Percentiles rank a stretch among this genome's conserved stretches.
These are phyloP conservation scores for Barbus barbus DNA, from an alignment of 2,113 vertebrate genomes.

Conservation along the genomic window DNA sequence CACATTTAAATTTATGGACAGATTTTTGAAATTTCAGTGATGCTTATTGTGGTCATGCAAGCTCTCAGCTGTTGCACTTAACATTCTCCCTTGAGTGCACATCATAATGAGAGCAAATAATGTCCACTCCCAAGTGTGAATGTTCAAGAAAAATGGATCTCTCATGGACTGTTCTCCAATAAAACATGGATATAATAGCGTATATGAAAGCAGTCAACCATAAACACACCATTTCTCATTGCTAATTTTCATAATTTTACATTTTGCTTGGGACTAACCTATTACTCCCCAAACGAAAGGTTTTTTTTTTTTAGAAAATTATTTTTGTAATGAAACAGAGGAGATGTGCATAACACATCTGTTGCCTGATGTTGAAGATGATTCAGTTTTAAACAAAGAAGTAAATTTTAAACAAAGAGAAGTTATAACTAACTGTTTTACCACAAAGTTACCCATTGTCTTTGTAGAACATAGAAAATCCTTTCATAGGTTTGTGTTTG, in stretches of 20 bases:
- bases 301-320: background rate
- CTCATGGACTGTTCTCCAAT: background rate
- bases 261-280: background rate
- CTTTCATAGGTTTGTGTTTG: slow-evolving; percentile 22
- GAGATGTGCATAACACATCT: background rate
- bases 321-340: background rate
- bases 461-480: slow-evolving; percentile 19
- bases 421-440: background rate
- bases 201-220: background rate
- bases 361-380: background rate
- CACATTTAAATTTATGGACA: background rate
- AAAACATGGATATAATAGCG: background rate
- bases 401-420: background rate
- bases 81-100: slow-evolving; percentile 3
- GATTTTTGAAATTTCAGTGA: background rate
- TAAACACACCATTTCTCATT: background rate
- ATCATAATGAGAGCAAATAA: slow-evolving; percentile 25
- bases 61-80: background rate
- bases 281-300: background rate
- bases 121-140: background rate
- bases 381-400: background rate
- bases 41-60: background rate
- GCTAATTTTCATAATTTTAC: background rate
- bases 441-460: background rate
- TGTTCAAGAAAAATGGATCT: slow-evolving; percentile 2